These are phyloP conservation scores for Loripinus fragilis DNA, from an alignment of 2,888 invertebrate species.

Conservation along the genomic window DNA sequence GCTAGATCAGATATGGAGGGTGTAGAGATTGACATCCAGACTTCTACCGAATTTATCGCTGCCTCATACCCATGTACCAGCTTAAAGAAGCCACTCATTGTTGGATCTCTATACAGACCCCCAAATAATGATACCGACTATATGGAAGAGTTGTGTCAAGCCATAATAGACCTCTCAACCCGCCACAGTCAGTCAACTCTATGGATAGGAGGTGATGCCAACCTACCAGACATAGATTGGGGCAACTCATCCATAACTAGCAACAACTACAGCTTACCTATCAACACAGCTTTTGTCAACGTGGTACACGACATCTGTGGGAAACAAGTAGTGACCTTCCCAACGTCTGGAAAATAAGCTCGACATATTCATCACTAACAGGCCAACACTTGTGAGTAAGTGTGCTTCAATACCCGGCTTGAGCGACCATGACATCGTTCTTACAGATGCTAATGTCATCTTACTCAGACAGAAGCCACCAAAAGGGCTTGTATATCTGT, in stretches of 20 bases:
- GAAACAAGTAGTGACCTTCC: constrained; percentile 33
- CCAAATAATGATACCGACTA: not conserved
- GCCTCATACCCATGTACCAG: constrained; percentile 21
- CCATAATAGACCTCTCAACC: not conserved
- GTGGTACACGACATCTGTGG: constrained; percentile 15
- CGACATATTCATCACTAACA: constrained; percentile 29
- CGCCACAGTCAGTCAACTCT: not conserved
- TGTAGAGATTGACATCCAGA: constrained; percentile 12
- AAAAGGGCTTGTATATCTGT: too few relatives aligned
- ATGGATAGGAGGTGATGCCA: constrained; percentile 1
- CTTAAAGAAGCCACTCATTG: constrained; percentile 33
- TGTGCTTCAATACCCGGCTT: too few relatives aligned
- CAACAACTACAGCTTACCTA: constrained; percentile 19
- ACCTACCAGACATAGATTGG: too few relatives aligned
- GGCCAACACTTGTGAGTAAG: constrained; percentile 19
- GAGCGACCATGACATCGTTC: too few relatives aligned
- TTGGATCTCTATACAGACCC: constrained; percentile 36
- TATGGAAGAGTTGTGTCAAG: not conserved
- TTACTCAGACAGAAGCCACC: too few relatives aligned
- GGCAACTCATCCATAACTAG: constrained; percentile 2
- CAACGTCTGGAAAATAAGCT: constrained; percentile 20
- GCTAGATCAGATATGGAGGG: constrained; percentile 28
- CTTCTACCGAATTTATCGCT: constrained; percentile 29
- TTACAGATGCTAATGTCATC: too few relatives aligned
- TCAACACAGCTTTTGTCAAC: constrained; percentile 33